A percentile compares a stretch with the other conserved stretches of the same genome.
phyloP scores from a whole-genome alignment of 2,113 vertebrate species.

The Protobothrops mucrosquamatus region DNA sequence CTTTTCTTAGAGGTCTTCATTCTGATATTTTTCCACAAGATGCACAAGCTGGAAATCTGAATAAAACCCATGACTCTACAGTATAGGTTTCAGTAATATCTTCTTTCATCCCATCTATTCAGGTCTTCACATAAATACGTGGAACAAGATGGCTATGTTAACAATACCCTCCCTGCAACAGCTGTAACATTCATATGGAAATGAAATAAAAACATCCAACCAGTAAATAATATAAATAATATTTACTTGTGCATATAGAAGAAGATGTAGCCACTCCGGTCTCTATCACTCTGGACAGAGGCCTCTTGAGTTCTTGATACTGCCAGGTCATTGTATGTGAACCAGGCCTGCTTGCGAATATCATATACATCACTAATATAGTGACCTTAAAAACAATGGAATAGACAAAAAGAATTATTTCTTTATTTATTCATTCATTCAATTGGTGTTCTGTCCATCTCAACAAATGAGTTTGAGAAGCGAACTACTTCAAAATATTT shows the following conservation, averaged over 20 bases:
- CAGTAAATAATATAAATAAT: not conserved
- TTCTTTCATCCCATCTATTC: not conserved
- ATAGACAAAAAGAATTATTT: not conserved
- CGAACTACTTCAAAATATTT: not conserved
- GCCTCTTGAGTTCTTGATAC: constrained; percentile 91
- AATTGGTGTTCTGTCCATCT: not conserved
- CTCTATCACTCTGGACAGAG: constrained; percentile 87
- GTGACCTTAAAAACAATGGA: constrained; percentile 77
- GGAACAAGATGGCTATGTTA: not conserved
- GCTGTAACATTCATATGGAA: constrained; percentile 1
- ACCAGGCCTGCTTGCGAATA: constrained; percentile 96
- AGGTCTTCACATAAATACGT: not conserved
- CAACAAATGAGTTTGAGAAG: not conserved
- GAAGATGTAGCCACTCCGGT: constrained; percentile 96
- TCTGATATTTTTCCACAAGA: not conserved
- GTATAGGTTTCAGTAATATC: not conserved
- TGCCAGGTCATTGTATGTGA: constrained; percentile 96
- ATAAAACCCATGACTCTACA: not conserved
- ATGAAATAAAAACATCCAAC: not conserved
- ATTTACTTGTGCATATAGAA: constrained; percentile 99
- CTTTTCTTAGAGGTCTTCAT: not conserved
- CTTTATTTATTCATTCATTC: not conserved
- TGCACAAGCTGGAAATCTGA: not conserved
- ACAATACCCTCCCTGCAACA: not conserved
- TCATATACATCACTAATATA: constrained; percentile 98